Percentiles rank a stretch among this genome's conserved stretches.
These are phyloP conservation scores for Ganaspis brasiliensis DNA, from an alignment of 2,888 invertebrate species.

Conservation along the genomic window DNA sequence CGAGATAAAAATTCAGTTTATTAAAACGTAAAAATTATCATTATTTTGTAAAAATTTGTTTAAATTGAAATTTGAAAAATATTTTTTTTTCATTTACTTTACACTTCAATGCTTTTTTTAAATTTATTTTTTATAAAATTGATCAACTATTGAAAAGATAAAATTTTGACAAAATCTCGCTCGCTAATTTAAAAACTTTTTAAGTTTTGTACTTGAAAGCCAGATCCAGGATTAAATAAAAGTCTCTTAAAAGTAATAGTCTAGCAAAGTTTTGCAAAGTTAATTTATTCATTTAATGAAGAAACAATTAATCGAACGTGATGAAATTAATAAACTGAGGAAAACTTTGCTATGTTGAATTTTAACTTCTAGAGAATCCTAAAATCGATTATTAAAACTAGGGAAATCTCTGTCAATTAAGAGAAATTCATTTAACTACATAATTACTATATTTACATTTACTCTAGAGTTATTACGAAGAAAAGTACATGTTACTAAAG, in stretches of 20 bases:
- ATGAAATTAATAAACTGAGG: neutral
- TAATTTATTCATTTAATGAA: neutral
- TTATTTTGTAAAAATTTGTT: neutral
- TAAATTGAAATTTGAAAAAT: neutral
- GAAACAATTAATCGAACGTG: neutral
- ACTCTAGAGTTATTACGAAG: too few relatives aligned
- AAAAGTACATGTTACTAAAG: neutral
- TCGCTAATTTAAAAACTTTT: neutral
- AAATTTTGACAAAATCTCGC: constrained; percentile 4
- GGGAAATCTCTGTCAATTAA: neutral
- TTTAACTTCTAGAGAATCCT: constrained; percentile 9
- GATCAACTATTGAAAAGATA: too few relatives aligned
- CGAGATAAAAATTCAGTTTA: neutral
- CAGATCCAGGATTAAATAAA: neutral
- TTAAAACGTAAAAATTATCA: too few relatives aligned
- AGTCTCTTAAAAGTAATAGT: constrained; percentile 25
- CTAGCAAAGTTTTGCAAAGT: constrained; percentile 18
- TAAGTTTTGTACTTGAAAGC: neutral
- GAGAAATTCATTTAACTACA: neutral
- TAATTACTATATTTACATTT: too few relatives aligned
- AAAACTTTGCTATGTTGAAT: constrained; percentile 16
- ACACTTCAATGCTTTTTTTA: too few relatives aligned
- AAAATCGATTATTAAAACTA: neutral
- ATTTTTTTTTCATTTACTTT: too few relatives aligned
- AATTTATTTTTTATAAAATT: too few relatives aligned